Evolutionary conservation across 2,888 invertebrate species (phyloP), one percentile per base, ranked within the genome.

Genomic region (Chalcosyrphus nemorum): DNA sequence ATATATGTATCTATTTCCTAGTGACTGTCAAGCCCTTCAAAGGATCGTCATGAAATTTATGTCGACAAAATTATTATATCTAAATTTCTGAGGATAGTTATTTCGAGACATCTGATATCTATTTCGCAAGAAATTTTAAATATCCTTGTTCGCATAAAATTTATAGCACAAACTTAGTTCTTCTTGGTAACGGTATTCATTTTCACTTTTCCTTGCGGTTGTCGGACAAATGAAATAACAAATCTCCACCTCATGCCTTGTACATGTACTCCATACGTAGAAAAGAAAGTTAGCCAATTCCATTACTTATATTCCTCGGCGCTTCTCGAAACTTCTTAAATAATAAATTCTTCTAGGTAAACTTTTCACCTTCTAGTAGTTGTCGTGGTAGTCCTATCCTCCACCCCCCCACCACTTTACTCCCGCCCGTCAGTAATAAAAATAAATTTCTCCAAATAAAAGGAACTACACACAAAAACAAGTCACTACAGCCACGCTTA

Each of bases 361-460:
- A 43, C 41, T 59, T 41, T 59, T 41, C 9, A 43, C 41, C 24
- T 59, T 41, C 59, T 41, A 57, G 21, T 2, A 4, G n/a, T 13
- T 4, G 5, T 50, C 5, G 9, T 7, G 0, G 27, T 43, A 2
- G 43, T 2, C 7, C 4, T 57, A 24, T 59, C 15, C 5, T n/a
- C 15, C 27, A 2, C 11, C 21, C 50, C 15, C 11, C 21, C 29
- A 21, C 13, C 35, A 7, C 56, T 15, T 11, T 15, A 27, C 11
- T 4, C 9, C 15, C 0, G 7, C 4, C 4, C 7, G 24, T 13
- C 35, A 21, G 41, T 27, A 29, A 13, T 13, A 61, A 52, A 72
- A 72, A 35, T 15, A 72, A 54, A 61, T 72, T 72, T 72, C 72
- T 72, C 72, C 61, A 61, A 43, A 72, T 52, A 54, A 72, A 61